A percentile compares a stretch with the other conserved stretches of the same genome.
These are phyloP conservation scores for Passer montanus DNA, from an alignment of 2,113 vertebrate species.

Conservation along the genomic window DNA sequence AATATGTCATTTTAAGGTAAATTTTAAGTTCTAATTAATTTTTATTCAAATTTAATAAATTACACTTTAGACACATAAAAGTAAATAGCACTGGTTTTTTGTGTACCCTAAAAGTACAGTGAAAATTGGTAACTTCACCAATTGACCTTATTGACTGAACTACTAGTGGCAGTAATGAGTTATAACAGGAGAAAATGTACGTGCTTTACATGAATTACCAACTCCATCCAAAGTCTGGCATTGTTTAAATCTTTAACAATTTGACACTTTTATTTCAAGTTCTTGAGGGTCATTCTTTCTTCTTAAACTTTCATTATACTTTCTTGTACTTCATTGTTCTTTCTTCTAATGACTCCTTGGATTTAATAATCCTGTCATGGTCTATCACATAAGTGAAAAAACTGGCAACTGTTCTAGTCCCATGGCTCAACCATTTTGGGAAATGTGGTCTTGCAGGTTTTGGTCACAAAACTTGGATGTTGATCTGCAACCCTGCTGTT, in stretches of 20 bases:
- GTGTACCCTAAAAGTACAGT: neutral
- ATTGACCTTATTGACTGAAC: neutral
- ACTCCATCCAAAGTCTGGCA: neutral
- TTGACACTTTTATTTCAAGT: neutral
- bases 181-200: neutral
- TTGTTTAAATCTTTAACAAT: neutral
- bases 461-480: neutral
- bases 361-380: neutral
- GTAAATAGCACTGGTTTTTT: neutral
- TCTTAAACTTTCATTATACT: neutral
- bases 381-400: neutral
- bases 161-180: neutral
- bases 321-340: neutral
- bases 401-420: neutral
- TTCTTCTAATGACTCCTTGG: neutral
- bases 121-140: neutral
- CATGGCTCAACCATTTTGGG: neutral
- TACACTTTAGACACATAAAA: neutral
- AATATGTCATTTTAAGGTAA: neutral
- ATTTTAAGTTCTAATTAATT: neutral
- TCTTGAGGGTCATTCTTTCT: neutral
- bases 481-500: neutral
- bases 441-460: neutral
- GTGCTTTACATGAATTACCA: neutral
- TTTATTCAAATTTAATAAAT: neutral